These are phyloP conservation scores for Nephrotoma flavescens DNA, from an alignment of 2,888 invertebrate species.

Conservation along the genomic window DNA sequence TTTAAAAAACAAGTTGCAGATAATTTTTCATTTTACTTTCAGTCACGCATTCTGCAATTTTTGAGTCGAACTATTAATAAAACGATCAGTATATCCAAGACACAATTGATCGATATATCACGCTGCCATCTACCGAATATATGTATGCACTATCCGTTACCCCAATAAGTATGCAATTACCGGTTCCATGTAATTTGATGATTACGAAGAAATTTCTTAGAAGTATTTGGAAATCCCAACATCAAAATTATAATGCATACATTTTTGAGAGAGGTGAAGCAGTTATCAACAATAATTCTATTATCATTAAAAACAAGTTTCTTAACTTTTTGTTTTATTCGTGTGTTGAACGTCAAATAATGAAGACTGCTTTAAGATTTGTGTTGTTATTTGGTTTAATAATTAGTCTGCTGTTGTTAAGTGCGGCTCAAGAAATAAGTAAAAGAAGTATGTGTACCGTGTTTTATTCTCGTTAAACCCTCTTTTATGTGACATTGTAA, in stretches of 20 bases:
- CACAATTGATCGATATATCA: background rate
- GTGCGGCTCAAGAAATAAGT: background rate
- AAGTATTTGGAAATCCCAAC: background rate
- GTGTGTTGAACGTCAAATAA: background rate
- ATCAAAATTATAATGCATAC: background rate
- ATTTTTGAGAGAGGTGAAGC: background rate
- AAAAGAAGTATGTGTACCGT: background rate
- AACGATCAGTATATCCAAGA: background rate
- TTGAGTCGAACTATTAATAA: no score
- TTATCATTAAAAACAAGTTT: background rate
- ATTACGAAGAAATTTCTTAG: background rate
- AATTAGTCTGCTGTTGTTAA: background rate
- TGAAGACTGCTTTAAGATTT: background rate
- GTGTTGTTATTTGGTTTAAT: background rate
- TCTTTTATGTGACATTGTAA: background rate
- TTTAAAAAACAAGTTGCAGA: no score
- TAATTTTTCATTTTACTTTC: no score
- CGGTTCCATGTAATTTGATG: background rate
- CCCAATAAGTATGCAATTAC: background rate
- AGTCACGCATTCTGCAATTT: no score
- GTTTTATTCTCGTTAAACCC: background rate
- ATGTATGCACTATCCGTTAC: background rate
- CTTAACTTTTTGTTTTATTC: background rate
- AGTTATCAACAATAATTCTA: background rate
- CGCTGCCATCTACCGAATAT: background rate